Evolutionary conservation across 2,113 vertebrate genomes (phyloP).

Genomic region (Trematomus loennbergii): DNA sequence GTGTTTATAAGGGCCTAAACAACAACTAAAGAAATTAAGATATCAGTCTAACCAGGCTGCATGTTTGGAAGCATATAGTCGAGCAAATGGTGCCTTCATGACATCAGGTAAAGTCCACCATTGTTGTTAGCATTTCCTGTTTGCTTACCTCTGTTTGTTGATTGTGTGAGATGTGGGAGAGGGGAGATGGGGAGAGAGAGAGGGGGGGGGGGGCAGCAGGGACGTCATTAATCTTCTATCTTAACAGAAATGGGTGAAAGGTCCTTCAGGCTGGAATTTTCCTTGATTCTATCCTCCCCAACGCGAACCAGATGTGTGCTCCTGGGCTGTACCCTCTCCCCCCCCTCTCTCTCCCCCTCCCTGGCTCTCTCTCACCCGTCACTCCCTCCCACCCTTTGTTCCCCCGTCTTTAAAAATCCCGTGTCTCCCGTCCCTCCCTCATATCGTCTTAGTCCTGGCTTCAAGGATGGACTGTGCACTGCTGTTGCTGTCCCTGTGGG

Average conservation of each 20-base stretch:
- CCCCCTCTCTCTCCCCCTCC: conserved; percentile 8
- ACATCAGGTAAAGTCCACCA: conserved; percentile 22
- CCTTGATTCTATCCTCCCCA: conserved; percentile 68
- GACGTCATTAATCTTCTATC: conserved; percentile 50
- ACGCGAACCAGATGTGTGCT: conserved; percentile 83
- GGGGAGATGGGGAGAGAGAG: too few relatives aligned
- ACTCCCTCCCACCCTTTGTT: conserved; percentile 49
- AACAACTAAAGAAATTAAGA: neutral
- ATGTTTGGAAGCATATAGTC: neutral
- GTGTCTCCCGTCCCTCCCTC: conserved; percentile 62
- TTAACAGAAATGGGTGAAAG: conserved; percentile 85
- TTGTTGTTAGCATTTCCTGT: conserved; percentile 21
- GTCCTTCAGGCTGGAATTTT: conserved; percentile 79
- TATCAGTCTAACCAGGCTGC: neutral
- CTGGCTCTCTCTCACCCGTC: neutral
- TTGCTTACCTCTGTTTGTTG: conserved; percentile 45
- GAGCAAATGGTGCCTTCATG: neutral
- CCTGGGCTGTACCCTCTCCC: conserved; percentile 55
- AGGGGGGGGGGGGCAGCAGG: neutral
- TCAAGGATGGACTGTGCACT: conserved; percentile 78
- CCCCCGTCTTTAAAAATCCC: conserved; percentile 67
- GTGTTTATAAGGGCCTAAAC: neutral
- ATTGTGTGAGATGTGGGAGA: neutral
- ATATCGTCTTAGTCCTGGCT: conserved; percentile 68
- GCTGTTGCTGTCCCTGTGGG: conserved; percentile 78